These are phyloP conservation scores for Polypedilum pembai DNA, from an alignment of 1,140 invertebrate genomes.

Conservation along the genomic window DNA sequence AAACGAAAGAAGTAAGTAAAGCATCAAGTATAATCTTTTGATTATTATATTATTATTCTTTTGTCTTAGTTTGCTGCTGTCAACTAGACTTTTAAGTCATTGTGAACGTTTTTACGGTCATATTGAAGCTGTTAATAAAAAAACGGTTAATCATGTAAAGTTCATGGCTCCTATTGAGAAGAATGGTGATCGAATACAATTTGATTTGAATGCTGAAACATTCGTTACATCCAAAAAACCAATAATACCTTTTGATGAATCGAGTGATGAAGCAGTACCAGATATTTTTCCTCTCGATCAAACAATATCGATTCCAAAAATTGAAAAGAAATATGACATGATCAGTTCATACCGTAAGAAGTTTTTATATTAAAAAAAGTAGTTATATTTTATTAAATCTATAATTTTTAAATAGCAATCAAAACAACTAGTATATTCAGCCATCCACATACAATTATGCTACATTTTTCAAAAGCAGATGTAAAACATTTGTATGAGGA, in stretches of 20 bases:
- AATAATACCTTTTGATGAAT: constrained; percentile 48
- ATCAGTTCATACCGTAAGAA: constrained; percentile 61
- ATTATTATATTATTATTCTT: constrained; percentile 32
- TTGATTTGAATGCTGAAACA: constrained; percentile 54
- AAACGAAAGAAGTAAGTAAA: constrained; percentile 59
- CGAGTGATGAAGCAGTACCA: constrained; percentile 51
- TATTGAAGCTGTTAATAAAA: constrained; percentile 48
- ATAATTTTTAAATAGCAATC: constrained; percentile 49
- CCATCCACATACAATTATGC: constrained; percentile 66
- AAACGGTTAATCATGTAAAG: constrained; percentile 50
- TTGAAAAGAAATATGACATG: constrained; percentile 41
- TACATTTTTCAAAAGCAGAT: constrained; percentile 54
- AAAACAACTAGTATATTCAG: constrained; percentile 41
- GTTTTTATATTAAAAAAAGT: constrained; percentile 30
- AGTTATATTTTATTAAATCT: constrained; percentile 15
- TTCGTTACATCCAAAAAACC: constrained; percentile 56
- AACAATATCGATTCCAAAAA: constrained; percentile 55
- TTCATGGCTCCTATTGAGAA: constrained; percentile 52
- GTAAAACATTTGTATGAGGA: constrained; percentile 61
- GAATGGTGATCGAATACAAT: constrained; percentile 54
- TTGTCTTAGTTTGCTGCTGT: constrained; percentile 55
- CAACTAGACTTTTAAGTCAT: constrained; percentile 61
- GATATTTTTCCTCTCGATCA: constrained; percentile 62
- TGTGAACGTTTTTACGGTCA: constrained; percentile 55
- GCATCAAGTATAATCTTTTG: constrained; percentile 29